phyloP scores from a whole-genome alignment of 2,797 vertebrate genomes.

The Steatocranus sp. region DNA sequence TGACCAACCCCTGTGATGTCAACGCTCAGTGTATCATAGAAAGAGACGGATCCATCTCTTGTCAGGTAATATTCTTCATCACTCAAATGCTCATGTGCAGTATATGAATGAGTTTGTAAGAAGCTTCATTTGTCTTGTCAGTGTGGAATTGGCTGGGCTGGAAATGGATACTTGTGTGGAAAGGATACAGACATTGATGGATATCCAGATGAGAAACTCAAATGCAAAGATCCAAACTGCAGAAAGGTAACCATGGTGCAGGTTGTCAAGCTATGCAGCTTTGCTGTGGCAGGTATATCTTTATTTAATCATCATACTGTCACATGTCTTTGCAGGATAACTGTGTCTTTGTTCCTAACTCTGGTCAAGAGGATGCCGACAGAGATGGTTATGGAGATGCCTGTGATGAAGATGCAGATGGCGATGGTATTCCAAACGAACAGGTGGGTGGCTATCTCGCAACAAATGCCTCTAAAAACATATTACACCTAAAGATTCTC shows the following conservation, averaged over 20 bases:
- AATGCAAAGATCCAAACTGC: constrained; percentile 84
- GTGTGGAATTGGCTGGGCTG: constrained; percentile 98
- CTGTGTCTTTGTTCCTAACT: constrained; percentile 92
- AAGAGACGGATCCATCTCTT: constrained; percentile 84
- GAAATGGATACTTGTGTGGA: constrained; percentile 93
- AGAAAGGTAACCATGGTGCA: constrained; percentile 80
- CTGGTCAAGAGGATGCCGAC: constrained; percentile 96
- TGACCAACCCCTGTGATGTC: constrained; percentile 89
- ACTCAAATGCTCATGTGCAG: background rate
- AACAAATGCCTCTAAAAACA: background rate
- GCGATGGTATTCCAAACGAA: constrained; percentile 91
- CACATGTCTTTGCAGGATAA: constrained; percentile 81
- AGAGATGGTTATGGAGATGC: constrained; percentile 85
- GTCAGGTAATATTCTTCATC: constrained; percentile 76
- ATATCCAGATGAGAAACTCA: constrained; percentile 92
- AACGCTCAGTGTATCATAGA: constrained; percentile 84
- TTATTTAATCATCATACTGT: background rate
- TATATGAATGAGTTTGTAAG: background rate
- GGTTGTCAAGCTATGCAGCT: background rate
- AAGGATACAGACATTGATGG: constrained; percentile 98
- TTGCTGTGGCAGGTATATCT: background rate
- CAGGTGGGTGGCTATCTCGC: constrained; percentile 74
- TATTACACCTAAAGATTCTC: background rate
- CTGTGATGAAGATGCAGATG: constrained; percentile 93
- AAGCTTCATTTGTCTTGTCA: constrained; percentile 52